These are phyloP conservation scores for Ramphastos sulfuratus DNA, from an alignment of 2,113 vertebrate species.

Conservation along the genomic window DNA sequence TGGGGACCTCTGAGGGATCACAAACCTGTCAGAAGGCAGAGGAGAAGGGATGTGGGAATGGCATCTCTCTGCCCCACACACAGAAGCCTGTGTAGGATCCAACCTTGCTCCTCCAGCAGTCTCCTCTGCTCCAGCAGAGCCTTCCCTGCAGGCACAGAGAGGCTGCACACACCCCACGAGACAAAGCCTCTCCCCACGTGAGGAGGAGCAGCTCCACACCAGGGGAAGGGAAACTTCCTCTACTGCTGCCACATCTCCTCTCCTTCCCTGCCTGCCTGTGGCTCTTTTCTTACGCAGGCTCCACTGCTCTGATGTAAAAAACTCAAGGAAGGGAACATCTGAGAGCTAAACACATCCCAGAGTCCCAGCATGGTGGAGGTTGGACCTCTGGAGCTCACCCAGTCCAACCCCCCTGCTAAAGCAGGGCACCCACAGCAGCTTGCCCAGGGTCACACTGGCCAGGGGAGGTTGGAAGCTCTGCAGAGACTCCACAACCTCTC, in stretches of 20 bases:
- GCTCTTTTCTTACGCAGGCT: background rate
- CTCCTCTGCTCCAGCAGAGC: background rate
- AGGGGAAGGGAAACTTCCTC: background rate
- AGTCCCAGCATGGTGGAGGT: too few relatives aligned
- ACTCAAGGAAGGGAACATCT: background rate
- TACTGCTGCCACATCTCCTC: background rate
- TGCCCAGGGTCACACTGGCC: too few relatives aligned
- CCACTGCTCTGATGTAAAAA: background rate
- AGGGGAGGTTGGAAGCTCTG: too few relatives aligned
- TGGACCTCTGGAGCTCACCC: too few relatives aligned
- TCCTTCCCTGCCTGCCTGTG: background rate
- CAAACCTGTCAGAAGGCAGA: background rate
- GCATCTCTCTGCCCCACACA: fast-evolving
- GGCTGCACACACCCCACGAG: background rate
- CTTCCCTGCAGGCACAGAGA: background rate
- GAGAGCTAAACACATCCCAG: background rate
- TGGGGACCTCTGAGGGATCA: background rate
- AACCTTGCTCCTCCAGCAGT: background rate
- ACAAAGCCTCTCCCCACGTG: background rate
- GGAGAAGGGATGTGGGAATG: background rate
- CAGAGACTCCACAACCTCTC: too few relatives aligned
- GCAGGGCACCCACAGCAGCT: too few relatives aligned
- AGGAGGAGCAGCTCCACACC: background rate
- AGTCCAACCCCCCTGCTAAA: too few relatives aligned
- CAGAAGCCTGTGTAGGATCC: fast-evolving